Evolutionary conservation across 1,140 invertebrate species (phyloP).

Genomic region (Phenacoccus solenopsis): DNA sequence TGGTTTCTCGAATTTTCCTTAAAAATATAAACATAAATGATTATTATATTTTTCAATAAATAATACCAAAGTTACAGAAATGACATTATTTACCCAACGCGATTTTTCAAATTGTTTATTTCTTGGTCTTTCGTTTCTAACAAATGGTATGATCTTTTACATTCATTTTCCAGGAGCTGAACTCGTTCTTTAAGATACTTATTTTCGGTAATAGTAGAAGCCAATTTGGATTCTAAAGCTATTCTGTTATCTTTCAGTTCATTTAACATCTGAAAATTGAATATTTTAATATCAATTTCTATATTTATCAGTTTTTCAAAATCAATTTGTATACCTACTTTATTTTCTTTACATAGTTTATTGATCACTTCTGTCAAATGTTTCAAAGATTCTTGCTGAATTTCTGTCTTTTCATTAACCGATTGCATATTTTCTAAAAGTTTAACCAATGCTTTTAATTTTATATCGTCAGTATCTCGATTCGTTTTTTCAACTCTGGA

Average conservation of each 20-base stretch:
- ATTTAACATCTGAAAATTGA: not conserved
- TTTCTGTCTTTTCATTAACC: not conserved
- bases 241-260: not conserved
- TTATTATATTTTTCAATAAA: not conserved
- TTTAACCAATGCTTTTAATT: not conserved
- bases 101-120: not conserved
- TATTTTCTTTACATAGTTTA: not conserved
- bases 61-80: not conserved
- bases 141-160: not conserved
- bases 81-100: not conserved
- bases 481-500: not conserved
- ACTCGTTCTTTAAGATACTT: not conserved
- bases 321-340: not conserved
- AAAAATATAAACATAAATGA: too few relatives aligned
- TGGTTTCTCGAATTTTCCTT: not conserved
- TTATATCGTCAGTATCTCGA: not conserved
- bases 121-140: not conserved
- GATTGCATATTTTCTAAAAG: slow-evolving; percentile 5
- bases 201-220: not conserved
- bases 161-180: not conserved
- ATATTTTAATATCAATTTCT: not conserved
- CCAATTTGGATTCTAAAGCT: not conserved
- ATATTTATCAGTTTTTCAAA: not conserved
- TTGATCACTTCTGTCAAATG: not conserved
- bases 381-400: not conserved